These are phyloP conservation scores for Mugil cephalus DNA, from an alignment of 2,113 vertebrate genomes.

Conservation along the genomic window DNA sequence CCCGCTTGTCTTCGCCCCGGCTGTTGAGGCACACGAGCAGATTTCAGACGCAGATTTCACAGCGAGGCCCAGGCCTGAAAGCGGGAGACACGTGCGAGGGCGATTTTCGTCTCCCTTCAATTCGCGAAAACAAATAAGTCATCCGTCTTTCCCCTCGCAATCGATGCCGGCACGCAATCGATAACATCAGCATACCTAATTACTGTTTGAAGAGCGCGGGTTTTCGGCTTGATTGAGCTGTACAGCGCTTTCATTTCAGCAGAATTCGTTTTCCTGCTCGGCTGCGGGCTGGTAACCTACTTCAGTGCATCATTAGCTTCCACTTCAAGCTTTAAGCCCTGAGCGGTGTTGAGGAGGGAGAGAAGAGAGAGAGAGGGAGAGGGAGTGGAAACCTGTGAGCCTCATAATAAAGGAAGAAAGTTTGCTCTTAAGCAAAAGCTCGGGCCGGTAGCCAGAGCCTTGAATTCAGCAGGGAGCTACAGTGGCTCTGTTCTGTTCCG, in stretches of 20 bases:
- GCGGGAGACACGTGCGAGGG: neutral
- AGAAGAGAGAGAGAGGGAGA: slow-evolving; percentile 28
- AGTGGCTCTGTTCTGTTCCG: slow-evolving; percentile 18
- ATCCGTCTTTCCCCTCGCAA: slow-evolving; percentile 41
- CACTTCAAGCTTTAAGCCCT: slow-evolving; percentile 62
- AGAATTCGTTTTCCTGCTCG: slow-evolving; percentile 60
- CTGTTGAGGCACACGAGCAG: neutral
- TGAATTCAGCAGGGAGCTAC: slow-evolving; percentile 43
- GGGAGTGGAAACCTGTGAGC: slow-evolving; percentile 42
- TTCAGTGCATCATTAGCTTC: slow-evolving; percentile 74
- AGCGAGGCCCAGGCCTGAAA: neutral
- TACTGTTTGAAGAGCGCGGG: slow-evolving; percentile 49
- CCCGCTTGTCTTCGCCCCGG: slow-evolving; percentile 34
- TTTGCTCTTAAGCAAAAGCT: slow-evolving; percentile 55
- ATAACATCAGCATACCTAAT: slow-evolving; percentile 67
- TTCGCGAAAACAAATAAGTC: slow-evolving; percentile 60
- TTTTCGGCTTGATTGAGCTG: slow-evolving; percentile 52
- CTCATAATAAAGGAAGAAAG: slow-evolving; percentile 48
- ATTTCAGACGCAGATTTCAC: slow-evolving; percentile 21
- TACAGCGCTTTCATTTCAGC: slow-evolving; percentile 60
- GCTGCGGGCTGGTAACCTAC: slow-evolving; percentile 74
- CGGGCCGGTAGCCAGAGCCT: slow-evolving; percentile 48
- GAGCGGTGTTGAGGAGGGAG: slow-evolving; percentile 40
- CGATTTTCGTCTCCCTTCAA: slow-evolving; percentile 30
- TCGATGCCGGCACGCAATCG: slow-evolving; percentile 32